These are phyloP conservation scores for Corydoras maculifer DNA, from an alignment of 2,113 vertebrate species.

Conservation along the genomic window DNA sequence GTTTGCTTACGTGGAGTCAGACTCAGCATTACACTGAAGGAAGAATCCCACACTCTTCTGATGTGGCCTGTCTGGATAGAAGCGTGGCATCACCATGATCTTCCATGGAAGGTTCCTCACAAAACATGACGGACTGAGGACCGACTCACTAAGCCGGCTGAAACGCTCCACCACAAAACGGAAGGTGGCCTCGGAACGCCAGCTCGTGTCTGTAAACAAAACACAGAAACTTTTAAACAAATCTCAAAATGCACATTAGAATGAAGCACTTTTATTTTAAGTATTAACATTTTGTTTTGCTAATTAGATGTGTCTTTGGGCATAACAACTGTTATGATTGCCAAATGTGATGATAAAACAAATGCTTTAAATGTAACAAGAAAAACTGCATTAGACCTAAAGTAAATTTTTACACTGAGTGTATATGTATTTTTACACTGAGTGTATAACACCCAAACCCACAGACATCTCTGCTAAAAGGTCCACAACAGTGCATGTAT, in stretches of 20 bases:
- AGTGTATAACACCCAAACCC: too few relatives aligned
- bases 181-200: conserved; percentile 97
- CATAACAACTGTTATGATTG: too few relatives aligned
- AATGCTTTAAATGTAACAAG: too few relatives aligned
- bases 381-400: too few relatives aligned
- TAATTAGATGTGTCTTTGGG: too few relatives aligned
- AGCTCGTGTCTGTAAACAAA: conserved; percentile 82
- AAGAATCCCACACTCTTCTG: conserved; percentile 99
- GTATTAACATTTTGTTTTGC: too few relatives aligned
- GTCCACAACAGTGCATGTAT: too few relatives aligned
- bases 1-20: conserved; percentile 90
- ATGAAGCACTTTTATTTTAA: too few relatives aligned
- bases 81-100: conserved; percentile 99
- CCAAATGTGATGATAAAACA: too few relatives aligned
- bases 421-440: too few relatives aligned
- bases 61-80: conserved; percentile 94
- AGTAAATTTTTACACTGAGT: too few relatives aligned
- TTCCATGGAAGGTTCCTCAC: conserved; percentile 98
- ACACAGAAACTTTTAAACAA: neutral
- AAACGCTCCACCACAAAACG: conserved; percentile 96
- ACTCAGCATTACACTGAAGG: conserved; percentile 97
- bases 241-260: neutral
- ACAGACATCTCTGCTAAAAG: too few relatives aligned
- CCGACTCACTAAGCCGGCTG: conserved; percentile 92
- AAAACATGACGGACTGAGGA: conserved; percentile 95